Evolutionary conservation across 2,113 vertebrate species (phyloP).

Genomic region (Lamprologus tigripictilis): DNA sequence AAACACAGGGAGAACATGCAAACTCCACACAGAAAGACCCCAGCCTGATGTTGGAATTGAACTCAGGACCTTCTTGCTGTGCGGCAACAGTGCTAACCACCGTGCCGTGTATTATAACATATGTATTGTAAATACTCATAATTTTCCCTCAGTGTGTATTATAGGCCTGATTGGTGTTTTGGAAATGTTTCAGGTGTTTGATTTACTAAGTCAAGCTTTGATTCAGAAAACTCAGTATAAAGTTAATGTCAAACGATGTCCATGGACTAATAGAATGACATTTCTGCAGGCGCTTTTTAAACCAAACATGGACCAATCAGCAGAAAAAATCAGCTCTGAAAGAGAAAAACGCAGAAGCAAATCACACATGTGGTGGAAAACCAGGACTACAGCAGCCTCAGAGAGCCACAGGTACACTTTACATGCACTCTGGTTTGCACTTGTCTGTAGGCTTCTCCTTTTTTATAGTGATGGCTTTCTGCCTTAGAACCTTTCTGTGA

Average conservation of each 20-base stretch:
- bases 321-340: constrained; percentile 13
- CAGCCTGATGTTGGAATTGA: no score
- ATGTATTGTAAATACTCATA: not conserved
- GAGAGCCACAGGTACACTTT: constrained; percentile 19
- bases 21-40: no score
- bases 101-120: not conserved
- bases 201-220: not conserved
- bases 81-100: no score
- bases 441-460: not conserved
- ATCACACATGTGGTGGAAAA: not conserved
- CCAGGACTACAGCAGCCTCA: not conserved
- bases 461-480: not conserved
- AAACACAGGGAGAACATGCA: no score
- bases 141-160: not conserved
- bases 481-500: not conserved
- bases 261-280: not conserved
- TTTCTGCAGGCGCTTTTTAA: constrained; percentile 56
- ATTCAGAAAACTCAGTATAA: not conserved
- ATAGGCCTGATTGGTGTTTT: not conserved
- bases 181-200: not conserved
- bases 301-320: constrained; percentile 72
- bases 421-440: not conserved
- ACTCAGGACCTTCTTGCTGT: no score
- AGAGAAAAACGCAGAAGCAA: not conserved
- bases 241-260: not conserved